Evolutionary conservation across 2,113 vertebrate species (phyloP), one percentile per base, ranked within the genome.

Genomic region (Tenebrosternarchus preto): DNA sequence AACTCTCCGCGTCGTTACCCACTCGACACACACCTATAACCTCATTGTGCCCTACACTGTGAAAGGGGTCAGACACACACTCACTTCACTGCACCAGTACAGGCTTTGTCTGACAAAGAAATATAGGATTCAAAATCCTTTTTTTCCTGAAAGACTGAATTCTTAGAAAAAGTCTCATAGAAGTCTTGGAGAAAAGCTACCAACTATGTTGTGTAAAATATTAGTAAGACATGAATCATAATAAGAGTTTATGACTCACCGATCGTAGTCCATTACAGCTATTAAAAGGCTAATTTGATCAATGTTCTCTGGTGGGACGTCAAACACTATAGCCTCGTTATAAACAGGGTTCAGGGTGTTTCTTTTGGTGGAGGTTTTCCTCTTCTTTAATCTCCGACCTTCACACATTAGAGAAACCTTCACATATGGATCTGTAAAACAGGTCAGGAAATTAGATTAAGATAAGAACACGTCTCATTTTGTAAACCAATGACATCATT

Each of bases 201-300:
- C 22, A 7, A 11, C 2, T 15, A 12, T 4, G 3, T 24, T 19
- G 1, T 70, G 1, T 55, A 2, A 29, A 46, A 16, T 59, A 22
- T 24, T 27, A 73, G 20, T 50, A 8, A 61, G n/a, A 72, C 25
- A 60, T 56, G 6, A 31, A 76, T 24, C 20, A 77, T 63, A 24
- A 31, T 20, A 16, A 31, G 63, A 71, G 73, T 9, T 31, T 76
- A 57, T 67, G 55, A 81, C 95, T 96, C 91, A 99, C 98, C 98
- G 97, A 92, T 99, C 98, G 27, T 99, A 99, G 91, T 99, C 98
- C 97, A 99, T 99, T 88, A 99, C 97, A n/a, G 98, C 98, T 91
- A 99, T 96, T 74, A 94, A 93, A 91, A 99, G 90, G 89, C 95
- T 97, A 92, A 98, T 97, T 92, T 99, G 98, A 91, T 99, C 97